phyloP scores from a whole-genome alignment of 2,888 invertebrate genomes.

The Clanis bilineata region DNA sequence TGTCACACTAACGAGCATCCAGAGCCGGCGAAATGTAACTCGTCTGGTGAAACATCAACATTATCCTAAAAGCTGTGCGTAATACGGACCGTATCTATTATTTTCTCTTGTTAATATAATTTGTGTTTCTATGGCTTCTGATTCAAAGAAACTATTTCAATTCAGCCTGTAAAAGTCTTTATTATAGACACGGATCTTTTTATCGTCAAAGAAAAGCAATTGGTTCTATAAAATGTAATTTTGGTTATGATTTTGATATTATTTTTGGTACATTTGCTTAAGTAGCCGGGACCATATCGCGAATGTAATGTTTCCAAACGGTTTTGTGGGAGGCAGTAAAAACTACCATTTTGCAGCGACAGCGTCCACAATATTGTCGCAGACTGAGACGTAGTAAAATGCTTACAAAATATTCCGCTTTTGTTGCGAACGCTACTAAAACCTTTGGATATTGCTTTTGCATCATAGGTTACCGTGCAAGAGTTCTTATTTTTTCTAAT shows the following conservation, averaged over 20 bases:
- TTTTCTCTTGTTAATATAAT: not conserved
- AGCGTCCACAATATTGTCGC: conserved; percentile 75
- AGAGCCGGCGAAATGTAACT: conserved; percentile 43
- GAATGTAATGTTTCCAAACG: conserved; percentile 53
- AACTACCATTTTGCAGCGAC: conserved; percentile 71
- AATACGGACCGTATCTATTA: not conserved
- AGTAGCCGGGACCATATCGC: conserved; percentile 40
- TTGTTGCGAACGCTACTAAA: conserved; percentile 59
- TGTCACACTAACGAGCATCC: conserved; percentile 53
- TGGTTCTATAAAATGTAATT: not conserved
- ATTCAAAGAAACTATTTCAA: not conserved
- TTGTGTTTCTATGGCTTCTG: not conserved
- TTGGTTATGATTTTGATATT: not conserved
- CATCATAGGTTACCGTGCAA: conserved; percentile 59
- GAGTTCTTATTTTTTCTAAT: conserved; percentile 40
- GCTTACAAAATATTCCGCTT: conserved; percentile 76
- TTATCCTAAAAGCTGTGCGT: conserved; percentile 26
- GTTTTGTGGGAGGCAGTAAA: conserved; percentile 70
- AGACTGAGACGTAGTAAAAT: conserved; percentile 77
- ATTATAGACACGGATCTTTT: not conserved
- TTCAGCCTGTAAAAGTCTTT: not conserved
- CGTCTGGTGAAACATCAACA: conserved; percentile 43
- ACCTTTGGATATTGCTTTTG: conserved; percentile 68
- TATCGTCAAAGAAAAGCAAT: not conserved
- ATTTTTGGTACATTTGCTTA: conserved; percentile 31